Conservation (phyloP, 2,888 invertebrate genomes). For the Balanococcus diminutus region DNA sequence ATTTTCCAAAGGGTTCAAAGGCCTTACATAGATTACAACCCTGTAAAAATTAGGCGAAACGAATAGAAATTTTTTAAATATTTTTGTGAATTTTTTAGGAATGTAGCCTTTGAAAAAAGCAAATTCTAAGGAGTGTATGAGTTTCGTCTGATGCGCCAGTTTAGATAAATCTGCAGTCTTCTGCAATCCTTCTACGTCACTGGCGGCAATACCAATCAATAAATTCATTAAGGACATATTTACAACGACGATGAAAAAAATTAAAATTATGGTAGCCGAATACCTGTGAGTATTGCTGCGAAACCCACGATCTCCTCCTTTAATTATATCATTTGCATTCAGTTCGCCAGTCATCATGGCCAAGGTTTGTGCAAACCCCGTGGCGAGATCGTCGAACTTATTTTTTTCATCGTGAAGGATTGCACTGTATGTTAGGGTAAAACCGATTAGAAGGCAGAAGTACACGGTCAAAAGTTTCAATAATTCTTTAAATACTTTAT, state of each 20-base stretch:
- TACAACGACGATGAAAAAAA: slow-evolving; percentile 83
- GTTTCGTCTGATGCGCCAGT: slow-evolving; percentile 80
- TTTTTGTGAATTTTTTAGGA: slow-evolving; percentile 70
- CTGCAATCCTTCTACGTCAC: slow-evolving; percentile 83
- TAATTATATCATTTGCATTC: no score
- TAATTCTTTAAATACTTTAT: slow-evolving; percentile 84
- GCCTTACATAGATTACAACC: slow-evolving; percentile 81
- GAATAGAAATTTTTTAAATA: slow-evolving; percentile 77
- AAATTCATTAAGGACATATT: slow-evolving; percentile 86
- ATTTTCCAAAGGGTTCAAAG: slow-evolving; percentile 81
- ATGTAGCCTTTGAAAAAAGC: slow-evolving; percentile 80
- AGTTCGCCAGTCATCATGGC: slow-evolving; percentile 91
- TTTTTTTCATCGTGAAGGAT: slow-evolving; percentile 79
- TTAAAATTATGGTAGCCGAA: slow-evolving; percentile 79
- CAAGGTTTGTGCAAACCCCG: slow-evolving; percentile 80
- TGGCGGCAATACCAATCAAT: slow-evolving; percentile 83
- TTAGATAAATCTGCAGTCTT: slow-evolving; percentile 85
- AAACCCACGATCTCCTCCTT: no score
- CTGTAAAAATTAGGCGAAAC: slow-evolving; percentile 82
- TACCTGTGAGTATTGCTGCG: no score
- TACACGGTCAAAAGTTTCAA: slow-evolving; percentile 83
- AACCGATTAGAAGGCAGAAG: slow-evolving; percentile 81
- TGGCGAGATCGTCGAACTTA: slow-evolving; percentile 81
- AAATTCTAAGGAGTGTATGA: slow-evolving; percentile 82
- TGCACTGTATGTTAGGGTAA: slow-evolving; percentile 86